These are phyloP conservation scores for Bergia puertoricense DNA, from an alignment of 92 coral and sea anemone genomes.

Conservation along the genomic window DNA sequence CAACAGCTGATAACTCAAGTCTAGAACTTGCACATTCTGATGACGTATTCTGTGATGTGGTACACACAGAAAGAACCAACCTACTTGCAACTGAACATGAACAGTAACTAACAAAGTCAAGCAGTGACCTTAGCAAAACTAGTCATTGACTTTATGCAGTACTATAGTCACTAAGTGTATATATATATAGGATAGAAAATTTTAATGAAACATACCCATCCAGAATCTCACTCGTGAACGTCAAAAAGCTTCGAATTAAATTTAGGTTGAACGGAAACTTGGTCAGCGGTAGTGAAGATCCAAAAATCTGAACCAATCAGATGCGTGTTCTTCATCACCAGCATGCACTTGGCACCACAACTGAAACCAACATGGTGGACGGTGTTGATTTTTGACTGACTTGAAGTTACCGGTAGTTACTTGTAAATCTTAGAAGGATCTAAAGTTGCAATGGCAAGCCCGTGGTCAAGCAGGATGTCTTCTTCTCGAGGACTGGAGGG, in stretches of 20 bases:
- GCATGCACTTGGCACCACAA: slow-evolving; percentile 61
- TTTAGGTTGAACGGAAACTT: not conserved
- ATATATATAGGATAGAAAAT: not conserved
- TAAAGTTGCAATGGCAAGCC: slow-evolving; percentile 62
- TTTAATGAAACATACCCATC: not conserved
- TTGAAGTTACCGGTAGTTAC: not conserved
- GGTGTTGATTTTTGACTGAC: slow-evolving; percentile 14
- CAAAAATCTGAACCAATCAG: slow-evolving; percentile 50
- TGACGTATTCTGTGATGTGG: too few relatives aligned
- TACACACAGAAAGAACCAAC: too few relatives aligned
- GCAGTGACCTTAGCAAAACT: not conserved
- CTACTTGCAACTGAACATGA: not conserved
- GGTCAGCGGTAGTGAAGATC: not conserved
- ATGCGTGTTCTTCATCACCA: slow-evolving; percentile 34
- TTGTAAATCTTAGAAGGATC: not conserved
- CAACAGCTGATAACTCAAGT: too few relatives aligned
- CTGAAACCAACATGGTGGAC: slow-evolving; percentile 58
- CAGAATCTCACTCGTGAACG: too few relatives aligned
- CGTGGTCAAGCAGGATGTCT: slow-evolving; percentile 65
- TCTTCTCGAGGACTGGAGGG: slow-evolving; percentile 50
- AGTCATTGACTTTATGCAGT: not conserved
- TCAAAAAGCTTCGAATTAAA: too few relatives aligned
- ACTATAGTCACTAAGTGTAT: too few relatives aligned
- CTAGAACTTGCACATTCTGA: too few relatives aligned
- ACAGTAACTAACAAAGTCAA: not conserved